phyloP scores from a whole-genome alignment of 1,140 invertebrate species.

The Hestina assimilis region DNA sequence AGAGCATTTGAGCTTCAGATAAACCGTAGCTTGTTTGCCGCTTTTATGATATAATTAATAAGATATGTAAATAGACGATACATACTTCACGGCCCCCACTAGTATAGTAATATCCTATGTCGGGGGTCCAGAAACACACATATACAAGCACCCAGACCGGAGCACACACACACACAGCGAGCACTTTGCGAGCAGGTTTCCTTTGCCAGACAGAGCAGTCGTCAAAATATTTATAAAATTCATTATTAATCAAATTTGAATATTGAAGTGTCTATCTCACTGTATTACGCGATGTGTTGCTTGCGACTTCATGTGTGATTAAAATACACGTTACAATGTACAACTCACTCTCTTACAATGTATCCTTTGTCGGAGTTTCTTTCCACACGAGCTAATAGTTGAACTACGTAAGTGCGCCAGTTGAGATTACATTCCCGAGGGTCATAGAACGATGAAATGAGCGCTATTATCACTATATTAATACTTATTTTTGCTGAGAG shows the following conservation, averaged over 20 bases:
- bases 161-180: not conserved
- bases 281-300: no score
- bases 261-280: no score
- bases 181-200: not conserved
- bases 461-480: slow-evolving; percentile 27
- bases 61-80: not conserved
- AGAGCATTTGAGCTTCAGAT: no score
- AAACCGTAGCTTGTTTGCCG: no score
- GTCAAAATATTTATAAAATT: no score
- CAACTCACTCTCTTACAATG: slow-evolving; percentile 1
- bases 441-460: slow-evolving; percentile 15
- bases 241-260: no score
- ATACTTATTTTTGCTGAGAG: slow-evolving; percentile 8
- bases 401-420: slow-evolving; percentile 20
- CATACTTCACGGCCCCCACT: no score
- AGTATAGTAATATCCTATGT: no score
- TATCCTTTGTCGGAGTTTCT: slow-evolving; percentile 11
- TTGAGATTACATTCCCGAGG: slow-evolving; percentile 25
- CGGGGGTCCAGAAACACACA: no score
- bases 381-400: slow-evolving; percentile 13
- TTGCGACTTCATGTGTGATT: not conserved
- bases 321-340: slow-evolving; percentile 15
- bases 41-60: no score
- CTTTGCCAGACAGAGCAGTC: no score
- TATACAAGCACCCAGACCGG: not conserved